Evolutionary conservation across 2,797 vertebrate genomes (phyloP), one percentile per base, ranked within the genome.

Genomic region (Arrhamphus sclerolepis): DNA sequence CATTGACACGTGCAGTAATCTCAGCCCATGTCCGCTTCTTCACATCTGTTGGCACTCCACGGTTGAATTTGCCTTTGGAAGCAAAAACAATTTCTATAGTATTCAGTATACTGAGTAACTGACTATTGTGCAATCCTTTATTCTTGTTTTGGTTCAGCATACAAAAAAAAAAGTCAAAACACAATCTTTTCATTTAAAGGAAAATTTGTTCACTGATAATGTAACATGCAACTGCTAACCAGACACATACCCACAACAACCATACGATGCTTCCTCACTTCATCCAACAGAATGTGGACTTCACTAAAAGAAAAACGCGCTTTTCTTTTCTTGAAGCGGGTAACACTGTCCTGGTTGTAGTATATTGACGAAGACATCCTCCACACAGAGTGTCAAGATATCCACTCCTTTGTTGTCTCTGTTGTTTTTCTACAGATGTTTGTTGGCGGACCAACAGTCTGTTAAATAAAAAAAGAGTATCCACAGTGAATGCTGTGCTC

Each of bases 11-110:
- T 0, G 91, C 91, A 0, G 93, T 91, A 11, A 94, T 93, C 71
- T 92, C 89, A 2, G 92, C 90, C 93, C 92, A 94, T 2, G 87
- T 92, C 55, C 89, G 88, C 51, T 92, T 92, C 76, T 93, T 93
- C 20, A 86, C 58, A 11, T 92, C 89, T 2, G 91, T 89, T 3
- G 90, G 85, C 17, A 94, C 86, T 0, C 92, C 92, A 1, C 90
- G 84, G 41, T 93, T 93, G 66, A 91, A 93, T 79, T 93, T 93
- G 38, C 92, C 93, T 94, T 59, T 7, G 2, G 38, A 22, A 17
- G 21, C 4, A 10, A 44, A 21, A 52, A 39, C 49, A 43, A 8
- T n/a, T n/a, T n/a, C n/a, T n/a, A n/a, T n/a, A n/a, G n/a, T n/a
- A n/a, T n/a, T n/a, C n/a, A n/a, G n/a, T n/a, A n/a, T 29, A 29